Conservation (phyloP, 2,888 invertebrate genomes). For the Pyralis farinalis region DNA sequence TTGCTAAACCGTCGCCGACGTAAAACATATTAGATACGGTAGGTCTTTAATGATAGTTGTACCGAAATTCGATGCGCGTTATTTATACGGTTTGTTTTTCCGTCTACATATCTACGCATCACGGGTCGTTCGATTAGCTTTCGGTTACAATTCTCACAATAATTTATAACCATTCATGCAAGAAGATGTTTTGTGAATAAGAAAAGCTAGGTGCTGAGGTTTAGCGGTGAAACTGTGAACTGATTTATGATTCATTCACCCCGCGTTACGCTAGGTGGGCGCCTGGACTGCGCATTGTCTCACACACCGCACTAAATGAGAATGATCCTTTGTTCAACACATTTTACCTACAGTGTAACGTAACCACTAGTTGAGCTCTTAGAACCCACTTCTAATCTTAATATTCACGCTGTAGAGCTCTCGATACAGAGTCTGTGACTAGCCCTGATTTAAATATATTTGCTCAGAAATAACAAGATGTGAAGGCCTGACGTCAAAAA, state of each 20-base stretch:
- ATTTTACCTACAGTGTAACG: constrained; percentile 62
- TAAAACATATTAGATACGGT: constrained; percentile 56
- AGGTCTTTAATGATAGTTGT: constrained; percentile 44
- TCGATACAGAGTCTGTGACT: constrained; percentile 23
- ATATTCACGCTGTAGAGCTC: constrained; percentile 45
- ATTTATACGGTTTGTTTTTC: constrained; percentile 1
- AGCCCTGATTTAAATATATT: constrained; percentile 54
- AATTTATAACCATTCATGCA: constrained; percentile 13
- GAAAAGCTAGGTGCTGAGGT: constrained; percentile 27
- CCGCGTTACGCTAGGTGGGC: constrained; percentile 63
- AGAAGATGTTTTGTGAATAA: constrained; percentile 22
- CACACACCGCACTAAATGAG: constrained; percentile 51
- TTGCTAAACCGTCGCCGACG: constrained; percentile 27
- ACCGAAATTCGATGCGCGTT: constrained; percentile 28
- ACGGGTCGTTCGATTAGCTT: background rate
- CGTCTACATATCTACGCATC: background rate
- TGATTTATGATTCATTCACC: constrained; percentile 73
- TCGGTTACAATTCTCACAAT: background rate
- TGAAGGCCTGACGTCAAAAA: constrained; percentile 45
- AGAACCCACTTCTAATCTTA: constrained; percentile 59
- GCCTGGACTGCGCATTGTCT: constrained; percentile 65
- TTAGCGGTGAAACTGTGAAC: constrained; percentile 43
- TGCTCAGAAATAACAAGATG: constrained; percentile 50
- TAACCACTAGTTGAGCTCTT: constrained; percentile 57
- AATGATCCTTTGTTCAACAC: constrained; percentile 74